phyloP scores from a whole-genome alignment of 2,888 invertebrate genomes.

The Lepetodrilus schrolli region DNA sequence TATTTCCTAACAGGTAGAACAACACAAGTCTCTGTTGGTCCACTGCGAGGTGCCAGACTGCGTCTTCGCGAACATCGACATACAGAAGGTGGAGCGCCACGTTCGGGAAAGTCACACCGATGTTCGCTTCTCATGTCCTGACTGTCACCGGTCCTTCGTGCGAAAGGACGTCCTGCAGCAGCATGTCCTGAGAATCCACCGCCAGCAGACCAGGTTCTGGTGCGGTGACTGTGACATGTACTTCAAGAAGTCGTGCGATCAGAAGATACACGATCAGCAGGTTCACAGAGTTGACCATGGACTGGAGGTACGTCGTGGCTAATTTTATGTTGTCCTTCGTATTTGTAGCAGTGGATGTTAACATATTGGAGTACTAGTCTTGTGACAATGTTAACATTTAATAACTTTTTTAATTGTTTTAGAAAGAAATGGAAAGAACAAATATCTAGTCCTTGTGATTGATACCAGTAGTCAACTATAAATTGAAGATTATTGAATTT shows the following conservation, averaged over 20 bases:
- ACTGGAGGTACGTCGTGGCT: background rate
- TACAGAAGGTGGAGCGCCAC: conserved; percentile 14
- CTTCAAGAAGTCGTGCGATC: conserved; percentile 16
- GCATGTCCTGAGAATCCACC: background rate
- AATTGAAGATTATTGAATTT: too few relatives aligned
- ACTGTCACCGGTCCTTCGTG: background rate
- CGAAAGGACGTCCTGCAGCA: background rate
- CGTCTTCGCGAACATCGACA: background rate
- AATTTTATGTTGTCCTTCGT: too few relatives aligned
- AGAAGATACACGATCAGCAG: conserved; percentile 18
- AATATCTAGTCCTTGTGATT: too few relatives aligned
- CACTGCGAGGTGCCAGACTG: background rate
- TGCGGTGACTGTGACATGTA: background rate
- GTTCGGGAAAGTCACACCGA: background rate
- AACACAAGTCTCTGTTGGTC: background rate
- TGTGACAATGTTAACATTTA: too few relatives aligned
- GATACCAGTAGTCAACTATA: too few relatives aligned
- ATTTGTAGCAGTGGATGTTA: too few relatives aligned
- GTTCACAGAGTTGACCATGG: background rate
- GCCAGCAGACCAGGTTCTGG: background rate
- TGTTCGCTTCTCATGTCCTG: background rate
- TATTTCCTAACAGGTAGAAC: background rate
- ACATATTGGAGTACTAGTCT: too few relatives aligned
- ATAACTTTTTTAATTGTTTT: too few relatives aligned
- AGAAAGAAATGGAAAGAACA: too few relatives aligned